These are phyloP conservation scores for Portunus trituberculatus DNA, from an alignment of 1,140 invertebrate species.

Conservation along the genomic window DNA sequence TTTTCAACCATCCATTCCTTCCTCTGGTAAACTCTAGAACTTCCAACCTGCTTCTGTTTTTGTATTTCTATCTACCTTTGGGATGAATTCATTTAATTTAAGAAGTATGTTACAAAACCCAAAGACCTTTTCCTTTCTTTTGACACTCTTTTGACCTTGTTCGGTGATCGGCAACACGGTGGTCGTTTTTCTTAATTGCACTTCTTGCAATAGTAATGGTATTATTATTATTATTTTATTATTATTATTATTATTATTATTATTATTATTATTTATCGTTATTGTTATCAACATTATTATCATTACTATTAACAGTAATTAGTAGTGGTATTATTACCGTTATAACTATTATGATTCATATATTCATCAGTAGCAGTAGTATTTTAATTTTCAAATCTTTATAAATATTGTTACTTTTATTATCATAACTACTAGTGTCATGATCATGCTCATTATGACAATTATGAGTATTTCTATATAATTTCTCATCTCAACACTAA, in stretches of 20 bases:
- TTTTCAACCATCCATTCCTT: too few relatives aligned
- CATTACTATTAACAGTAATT: background rate
- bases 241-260: background rate
- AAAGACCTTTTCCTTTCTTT: too few relatives aligned
- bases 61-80: too few relatives aligned
- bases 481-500: background rate
- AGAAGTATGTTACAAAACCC: too few relatives aligned
- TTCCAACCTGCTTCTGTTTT: too few relatives aligned
- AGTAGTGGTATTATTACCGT: background rate
- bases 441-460: background rate
- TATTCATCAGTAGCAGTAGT: background rate
- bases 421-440: background rate
- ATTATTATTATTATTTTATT: conserved; percentile 26
- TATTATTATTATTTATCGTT: background rate
- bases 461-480: background rate
- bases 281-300: background rate
- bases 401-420: background rate
- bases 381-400: background rate
- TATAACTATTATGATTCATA: background rate
- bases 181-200: background rate
- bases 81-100: too few relatives aligned
- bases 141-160: too few relatives aligned
- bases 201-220: background rate
- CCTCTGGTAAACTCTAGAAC: too few relatives aligned
- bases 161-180: too few relatives aligned